These are phyloP conservation scores for Turritopsis rubra DNA, from an alignment of 30 jellyfish, hydroid and myxozoan genomes.

Conservation along the genomic window DNA sequence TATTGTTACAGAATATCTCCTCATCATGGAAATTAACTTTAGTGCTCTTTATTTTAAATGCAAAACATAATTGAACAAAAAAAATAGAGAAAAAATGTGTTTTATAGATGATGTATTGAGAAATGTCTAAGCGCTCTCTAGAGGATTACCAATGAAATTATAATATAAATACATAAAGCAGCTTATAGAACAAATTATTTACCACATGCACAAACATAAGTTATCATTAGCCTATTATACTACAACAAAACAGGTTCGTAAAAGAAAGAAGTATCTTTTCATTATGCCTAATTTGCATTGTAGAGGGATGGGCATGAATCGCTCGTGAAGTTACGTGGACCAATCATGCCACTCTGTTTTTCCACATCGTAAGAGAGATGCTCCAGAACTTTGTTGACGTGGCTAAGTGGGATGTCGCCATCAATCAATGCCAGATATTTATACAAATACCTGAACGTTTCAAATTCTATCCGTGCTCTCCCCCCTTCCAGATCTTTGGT, in stretches of 20 bases:
- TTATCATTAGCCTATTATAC: background rate
- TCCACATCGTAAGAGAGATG: slow-evolving; percentile 68
- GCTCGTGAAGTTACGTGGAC: slow-evolving; percentile 78
- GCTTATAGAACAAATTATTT: background rate
- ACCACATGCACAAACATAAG: background rate
- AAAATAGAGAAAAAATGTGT: background rate
- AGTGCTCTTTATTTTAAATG: no score
- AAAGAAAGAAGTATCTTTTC: background rate
- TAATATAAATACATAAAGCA: background rate
- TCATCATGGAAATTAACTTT: no score
- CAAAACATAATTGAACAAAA: background rate
- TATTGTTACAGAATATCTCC: background rate
- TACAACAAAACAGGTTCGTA: background rate
- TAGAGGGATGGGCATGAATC: slow-evolving; percentile 69
- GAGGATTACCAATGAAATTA: background rate
- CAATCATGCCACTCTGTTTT: slow-evolving; percentile 72
- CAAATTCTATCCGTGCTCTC: slow-evolving; percentile 69
- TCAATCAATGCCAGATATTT: slow-evolving; percentile 77
- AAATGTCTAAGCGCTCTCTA: background rate
- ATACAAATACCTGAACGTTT: slow-evolving; percentile 51
- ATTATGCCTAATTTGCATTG: background rate
- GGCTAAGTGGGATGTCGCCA: slow-evolving; percentile 80
- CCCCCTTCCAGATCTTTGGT: slow-evolving; percentile 97
- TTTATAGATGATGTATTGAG: background rate
- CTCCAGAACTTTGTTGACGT: slow-evolving; percentile 57